Conservation (phyloP, 2,888 invertebrate species). For the Galeopsomyia nigrocyanea region DNA sequence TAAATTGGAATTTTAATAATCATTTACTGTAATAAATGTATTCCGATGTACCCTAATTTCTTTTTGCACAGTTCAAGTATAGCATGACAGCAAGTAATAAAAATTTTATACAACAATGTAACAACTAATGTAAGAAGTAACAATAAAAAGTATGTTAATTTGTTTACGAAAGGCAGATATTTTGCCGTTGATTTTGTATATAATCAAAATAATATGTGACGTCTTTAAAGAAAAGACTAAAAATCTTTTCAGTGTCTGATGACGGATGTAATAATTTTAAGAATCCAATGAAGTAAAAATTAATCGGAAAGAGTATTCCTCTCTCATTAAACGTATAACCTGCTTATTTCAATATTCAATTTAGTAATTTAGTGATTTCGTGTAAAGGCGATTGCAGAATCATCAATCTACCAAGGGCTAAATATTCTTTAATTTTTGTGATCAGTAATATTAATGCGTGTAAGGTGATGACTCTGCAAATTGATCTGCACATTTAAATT, state of each 20-base stretch:
- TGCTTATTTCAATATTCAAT: background rate
- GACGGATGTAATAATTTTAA: slow-evolving; percentile 23
- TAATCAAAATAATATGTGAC: slow-evolving; percentile 35
- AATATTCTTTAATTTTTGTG: slow-evolving; percentile 20
- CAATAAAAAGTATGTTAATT: slow-evolving; percentile 33
- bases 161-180: slow-evolving; percentile 24
- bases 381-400: slow-evolving; percentile 19
- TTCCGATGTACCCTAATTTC: too few relatives aligned
- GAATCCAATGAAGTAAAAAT: slow-evolving; percentile 12
- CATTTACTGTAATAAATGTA: background rate
- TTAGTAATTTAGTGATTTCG: too few relatives aligned
- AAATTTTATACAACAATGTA: slow-evolving; percentile 38
- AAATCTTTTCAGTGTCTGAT: slow-evolving; percentile 35
- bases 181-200: slow-evolving; percentile 47
- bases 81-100: slow-evolving; percentile 38
- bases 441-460: slow-evolving; percentile 9
- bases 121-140: slow-evolving; percentile 14
- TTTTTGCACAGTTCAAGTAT: background rate
- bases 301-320: slow-evolving; percentile 20
- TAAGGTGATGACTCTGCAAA: slow-evolving; percentile 26
- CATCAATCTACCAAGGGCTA: slow-evolving; percentile 17
- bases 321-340: slow-evolving; percentile 29
- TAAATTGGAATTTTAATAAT: background rate
- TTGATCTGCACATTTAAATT: slow-evolving; percentile 16
- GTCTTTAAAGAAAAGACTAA: slow-evolving; percentile 27